Evolutionary conservation across 1,140 invertebrate genomes (phyloP).

Genomic region (Bombus affinis): DNA sequence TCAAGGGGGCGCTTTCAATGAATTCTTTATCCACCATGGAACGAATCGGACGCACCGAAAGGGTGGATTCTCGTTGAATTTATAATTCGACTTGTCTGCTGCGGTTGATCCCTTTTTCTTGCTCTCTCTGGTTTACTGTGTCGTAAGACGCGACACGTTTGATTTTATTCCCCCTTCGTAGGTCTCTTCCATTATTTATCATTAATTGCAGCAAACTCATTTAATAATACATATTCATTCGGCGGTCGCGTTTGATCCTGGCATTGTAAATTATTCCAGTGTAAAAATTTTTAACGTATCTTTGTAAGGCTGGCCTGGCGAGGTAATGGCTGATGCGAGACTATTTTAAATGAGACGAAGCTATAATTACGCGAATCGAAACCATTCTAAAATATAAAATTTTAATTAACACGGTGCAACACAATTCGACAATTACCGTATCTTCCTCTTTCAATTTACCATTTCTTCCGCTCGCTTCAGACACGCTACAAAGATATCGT

Average conservation of each 20-base stretch:
- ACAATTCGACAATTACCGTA: too few relatives aligned
- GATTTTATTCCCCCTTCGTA: neutral
- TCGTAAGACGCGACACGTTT: neutral
- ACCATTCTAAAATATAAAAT: too few relatives aligned
- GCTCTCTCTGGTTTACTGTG: too few relatives aligned
- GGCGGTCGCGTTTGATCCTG: neutral
- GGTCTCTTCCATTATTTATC: neutral
- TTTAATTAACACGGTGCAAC: too few relatives aligned
- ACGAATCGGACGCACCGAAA: neutral
- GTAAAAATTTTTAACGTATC: too few relatives aligned
- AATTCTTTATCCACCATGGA: slow-evolving; percentile 13
- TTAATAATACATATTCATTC: neutral
- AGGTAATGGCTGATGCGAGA: too few relatives aligned
- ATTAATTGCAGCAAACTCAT: neutral
- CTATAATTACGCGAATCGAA: too few relatives aligned
- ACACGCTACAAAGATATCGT: neutral
- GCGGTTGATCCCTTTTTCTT: neutral
- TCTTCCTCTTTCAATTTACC: neutral
- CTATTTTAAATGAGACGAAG: too few relatives aligned
- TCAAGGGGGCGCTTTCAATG: neutral
- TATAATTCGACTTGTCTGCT: neutral
- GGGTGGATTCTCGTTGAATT: slow-evolving; percentile 11
- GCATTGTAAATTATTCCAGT: too few relatives aligned
- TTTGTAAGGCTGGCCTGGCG: too few relatives aligned
- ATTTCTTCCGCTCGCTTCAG: neutral